Evolutionary conservation across 2,888 invertebrate genomes (phyloP).

Genomic region (Cinara cedri): DNA sequence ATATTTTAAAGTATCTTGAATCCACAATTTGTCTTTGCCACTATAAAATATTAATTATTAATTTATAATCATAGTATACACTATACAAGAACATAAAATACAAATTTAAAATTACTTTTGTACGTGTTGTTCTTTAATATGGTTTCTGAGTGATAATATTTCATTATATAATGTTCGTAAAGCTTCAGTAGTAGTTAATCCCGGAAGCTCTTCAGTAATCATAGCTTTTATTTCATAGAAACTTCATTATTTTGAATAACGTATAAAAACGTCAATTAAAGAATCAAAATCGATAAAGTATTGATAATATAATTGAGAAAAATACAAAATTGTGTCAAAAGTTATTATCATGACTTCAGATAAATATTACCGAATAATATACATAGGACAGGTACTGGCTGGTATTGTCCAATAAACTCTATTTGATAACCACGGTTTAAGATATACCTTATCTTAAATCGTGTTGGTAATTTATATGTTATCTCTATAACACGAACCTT

Average conservation of each 20-base stretch:
- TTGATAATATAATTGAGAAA: not conserved
- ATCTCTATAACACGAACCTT: too few species aligned
- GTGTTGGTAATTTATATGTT: too few species aligned
- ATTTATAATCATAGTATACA: not conserved
- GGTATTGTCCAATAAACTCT: too few species aligned
- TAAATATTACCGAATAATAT: too few species aligned
- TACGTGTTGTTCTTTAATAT: slow-evolving; percentile 61
- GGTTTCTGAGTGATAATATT: slow-evolving; percentile 70
- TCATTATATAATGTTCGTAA: slow-evolving; percentile 74
- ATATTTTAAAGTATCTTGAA: slow-evolving; percentile 66
- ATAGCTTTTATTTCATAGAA: slow-evolving; percentile 16
- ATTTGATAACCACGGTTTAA: too few species aligned
- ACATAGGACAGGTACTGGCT: too few species aligned
- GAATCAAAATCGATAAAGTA: not conserved
- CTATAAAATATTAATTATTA: slow-evolving; percentile 16
- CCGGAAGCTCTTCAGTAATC: slow-evolving; percentile 61
- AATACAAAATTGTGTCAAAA: slow-evolving; percentile 6
- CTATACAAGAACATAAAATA: not conserved
- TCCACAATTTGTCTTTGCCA: slow-evolving; percentile 46
- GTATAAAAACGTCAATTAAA: not conserved
- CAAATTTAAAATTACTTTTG: slow-evolving; percentile 10
- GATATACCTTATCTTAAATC: too few species aligned
- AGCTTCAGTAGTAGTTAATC: slow-evolving; percentile 74
- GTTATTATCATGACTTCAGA: too few species aligned
- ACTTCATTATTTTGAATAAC: slow-evolving; percentile 27